phyloP scores from a whole-genome alignment of 2,797 vertebrate species.

The Tenualosa thibaudeaui region DNA sequence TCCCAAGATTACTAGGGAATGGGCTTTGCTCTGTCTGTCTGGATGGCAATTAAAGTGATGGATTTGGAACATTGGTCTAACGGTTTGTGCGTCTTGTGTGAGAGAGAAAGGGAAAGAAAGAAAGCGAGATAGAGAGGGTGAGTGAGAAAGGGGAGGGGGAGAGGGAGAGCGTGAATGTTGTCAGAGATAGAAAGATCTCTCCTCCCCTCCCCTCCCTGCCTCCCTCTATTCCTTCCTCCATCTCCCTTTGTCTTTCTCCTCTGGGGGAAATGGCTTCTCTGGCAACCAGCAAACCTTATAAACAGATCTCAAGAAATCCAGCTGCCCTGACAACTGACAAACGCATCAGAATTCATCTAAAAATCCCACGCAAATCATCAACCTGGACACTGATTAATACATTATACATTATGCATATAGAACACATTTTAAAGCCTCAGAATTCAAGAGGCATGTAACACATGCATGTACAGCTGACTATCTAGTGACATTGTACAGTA shows the following conservation, averaged over 20 bases:
- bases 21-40: constrained; percentile 48
- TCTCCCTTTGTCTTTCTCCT: constrained; percentile 74
- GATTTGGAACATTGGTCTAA: constrained; percentile 60
- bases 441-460: no score
- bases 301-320: constrained; percentile 69
- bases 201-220: constrained; percentile 66
- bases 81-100: constrained; percentile 56
- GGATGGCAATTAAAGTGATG: constrained; percentile 46
- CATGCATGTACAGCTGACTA: not conserved
- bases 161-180: constrained; percentile 69
- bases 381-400: not conserved
- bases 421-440: no score
- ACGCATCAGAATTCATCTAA: constrained; percentile 30
- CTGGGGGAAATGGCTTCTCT: constrained; percentile 67
- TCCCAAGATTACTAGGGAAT: constrained; percentile 5
- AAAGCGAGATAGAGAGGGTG: not conserved
- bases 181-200: constrained; percentile 70
- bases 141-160: not conserved
- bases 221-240: constrained; percentile 66
- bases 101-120: constrained; percentile 39
- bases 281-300: constrained; percentile 74
- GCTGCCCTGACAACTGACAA: constrained; percentile 59
- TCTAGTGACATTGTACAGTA: not conserved
- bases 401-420: not conserved
- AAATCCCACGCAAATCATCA: constrained; percentile 4